Evolutionary conservation across 2,113 vertebrate species (phyloP).

Genomic region (Turdus rufiventris): DNA sequence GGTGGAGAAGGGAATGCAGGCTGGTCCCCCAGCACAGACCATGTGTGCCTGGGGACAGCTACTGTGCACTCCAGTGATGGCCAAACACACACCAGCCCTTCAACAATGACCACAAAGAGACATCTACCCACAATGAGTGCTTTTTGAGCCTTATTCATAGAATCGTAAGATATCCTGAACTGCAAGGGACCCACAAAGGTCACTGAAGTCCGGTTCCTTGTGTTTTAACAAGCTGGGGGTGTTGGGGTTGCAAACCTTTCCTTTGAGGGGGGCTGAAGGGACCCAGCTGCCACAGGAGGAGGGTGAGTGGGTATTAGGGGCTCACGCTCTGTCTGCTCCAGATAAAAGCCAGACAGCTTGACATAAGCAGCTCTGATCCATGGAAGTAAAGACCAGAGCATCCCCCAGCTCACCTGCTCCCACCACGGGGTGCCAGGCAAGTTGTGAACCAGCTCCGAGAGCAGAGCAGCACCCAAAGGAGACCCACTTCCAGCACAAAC

Average conservation of each 20-base stretch:
- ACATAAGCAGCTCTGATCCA: not conserved
- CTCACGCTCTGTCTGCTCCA: not conserved
- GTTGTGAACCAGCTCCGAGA: not conserved
- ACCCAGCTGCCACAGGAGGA: not conserved
- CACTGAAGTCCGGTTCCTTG: fast-evolving
- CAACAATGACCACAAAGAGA: fast-evolving
- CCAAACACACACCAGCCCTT: fast-evolving
- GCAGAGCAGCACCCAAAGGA: not conserved
- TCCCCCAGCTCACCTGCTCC: not conserved
- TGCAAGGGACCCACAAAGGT: not conserved
- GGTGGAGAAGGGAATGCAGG: not conserved
- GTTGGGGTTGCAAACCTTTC: not conserved
- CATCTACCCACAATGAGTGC: fast-evolving
- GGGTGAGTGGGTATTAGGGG: not conserved
- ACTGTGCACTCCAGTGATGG: not conserved
- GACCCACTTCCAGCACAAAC: not conserved
- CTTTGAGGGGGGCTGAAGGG: not conserved
- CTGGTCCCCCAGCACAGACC: not conserved
- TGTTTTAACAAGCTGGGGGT: not conserved
- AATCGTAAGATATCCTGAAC: not conserved
- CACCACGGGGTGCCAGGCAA: not conserved
- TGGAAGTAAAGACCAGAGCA: not conserved
- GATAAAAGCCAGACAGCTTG: not conserved
- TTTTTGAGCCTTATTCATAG: not conserved
- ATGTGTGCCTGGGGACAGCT: not conserved